A percentile compares a stretch with the other conserved stretches of the same genome.
phyloP scores from a whole-genome alignment of 1,140 invertebrate species.

The Saxidomus purpurata region DNA sequence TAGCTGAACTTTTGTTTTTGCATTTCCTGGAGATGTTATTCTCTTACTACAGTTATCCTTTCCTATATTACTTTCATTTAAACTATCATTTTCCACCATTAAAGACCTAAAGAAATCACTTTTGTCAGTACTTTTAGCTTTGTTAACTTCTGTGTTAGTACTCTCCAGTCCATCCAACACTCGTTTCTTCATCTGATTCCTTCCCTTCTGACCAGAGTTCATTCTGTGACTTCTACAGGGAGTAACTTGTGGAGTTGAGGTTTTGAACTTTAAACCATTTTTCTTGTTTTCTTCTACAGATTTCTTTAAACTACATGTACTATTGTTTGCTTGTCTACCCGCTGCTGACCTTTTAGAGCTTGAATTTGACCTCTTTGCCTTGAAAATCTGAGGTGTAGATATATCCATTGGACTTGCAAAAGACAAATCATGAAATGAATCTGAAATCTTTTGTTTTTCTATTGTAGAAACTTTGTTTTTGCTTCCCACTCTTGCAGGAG shows the following conservation, averaged over 20 bases:
- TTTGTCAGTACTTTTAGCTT: conserved; percentile 10
- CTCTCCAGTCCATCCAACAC: not conserved
- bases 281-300: conserved; percentile 6
- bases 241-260: not conserved
- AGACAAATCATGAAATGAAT: conserved; percentile 49
- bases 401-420: conserved; percentile 59
- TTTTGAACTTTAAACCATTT: not conserved
- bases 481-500: not conserved
- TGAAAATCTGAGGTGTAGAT: conserved; percentile 60
- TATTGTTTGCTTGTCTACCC: not conserved
- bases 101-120: conserved; percentile 66
- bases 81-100: conserved; percentile 45
- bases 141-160: not conserved
- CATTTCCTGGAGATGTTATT: not conserved
- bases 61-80: conserved; percentile 36
- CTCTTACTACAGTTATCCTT: not conserved
- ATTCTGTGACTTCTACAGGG: conserved; percentile 7
- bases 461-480: not conserved
- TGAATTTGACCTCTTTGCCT: not conserved
- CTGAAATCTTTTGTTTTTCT: not conserved
- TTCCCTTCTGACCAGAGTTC: not conserved
- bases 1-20: not conserved
- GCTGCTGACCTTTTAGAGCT: not conserved
- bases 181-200: conserved; percentile 6
- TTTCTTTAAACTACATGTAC: not conserved